phyloP scores from a whole-genome alignment of 2,113 vertebrate species.

The Lanius collurio region DNA sequence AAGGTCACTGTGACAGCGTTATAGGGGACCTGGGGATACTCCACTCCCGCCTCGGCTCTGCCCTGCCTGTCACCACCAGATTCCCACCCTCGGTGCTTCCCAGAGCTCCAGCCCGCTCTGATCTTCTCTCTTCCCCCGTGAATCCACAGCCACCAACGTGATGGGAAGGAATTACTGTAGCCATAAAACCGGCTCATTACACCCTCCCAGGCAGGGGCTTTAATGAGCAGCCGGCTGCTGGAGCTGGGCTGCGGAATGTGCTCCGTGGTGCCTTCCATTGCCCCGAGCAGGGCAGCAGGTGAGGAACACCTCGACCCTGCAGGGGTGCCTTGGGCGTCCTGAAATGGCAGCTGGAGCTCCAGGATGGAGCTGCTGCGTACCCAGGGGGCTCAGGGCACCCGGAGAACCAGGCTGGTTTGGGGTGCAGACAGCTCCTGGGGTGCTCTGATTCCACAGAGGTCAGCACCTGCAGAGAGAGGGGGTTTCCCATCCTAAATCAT shows the following conservation, averaged over 20 bases:
- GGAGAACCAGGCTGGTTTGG: background rate
- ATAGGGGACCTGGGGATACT: background rate
- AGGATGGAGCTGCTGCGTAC: background rate
- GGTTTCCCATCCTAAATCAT: background rate
- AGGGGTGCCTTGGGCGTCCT: accelerated
- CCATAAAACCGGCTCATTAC: slow-evolving; percentile 66
- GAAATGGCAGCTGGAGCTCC: background rate
- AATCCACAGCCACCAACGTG: slow-evolving; percentile 27
- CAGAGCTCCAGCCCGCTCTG: background rate
- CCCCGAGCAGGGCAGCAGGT: background rate
- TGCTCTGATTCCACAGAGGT: background rate
- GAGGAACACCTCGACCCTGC: background rate
- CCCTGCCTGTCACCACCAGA: background rate
- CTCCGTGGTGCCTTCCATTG: no score
- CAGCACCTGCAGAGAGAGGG: background rate
- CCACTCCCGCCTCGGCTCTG: background rate
- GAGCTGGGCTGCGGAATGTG: background rate
- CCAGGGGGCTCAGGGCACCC: background rate
- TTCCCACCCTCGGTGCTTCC: background rate
- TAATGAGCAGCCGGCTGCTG: slow-evolving; percentile 69
- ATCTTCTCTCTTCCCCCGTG: background rate
- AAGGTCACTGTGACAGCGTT: background rate
- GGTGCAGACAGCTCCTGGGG: background rate
- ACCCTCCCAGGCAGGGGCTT: slow-evolving; percentile 42
- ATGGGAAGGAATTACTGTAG: slow-evolving; percentile 53